Base-by-base conservation (phyloP, 2,888 invertebrate genomes). In the Muscina levida region DNA sequence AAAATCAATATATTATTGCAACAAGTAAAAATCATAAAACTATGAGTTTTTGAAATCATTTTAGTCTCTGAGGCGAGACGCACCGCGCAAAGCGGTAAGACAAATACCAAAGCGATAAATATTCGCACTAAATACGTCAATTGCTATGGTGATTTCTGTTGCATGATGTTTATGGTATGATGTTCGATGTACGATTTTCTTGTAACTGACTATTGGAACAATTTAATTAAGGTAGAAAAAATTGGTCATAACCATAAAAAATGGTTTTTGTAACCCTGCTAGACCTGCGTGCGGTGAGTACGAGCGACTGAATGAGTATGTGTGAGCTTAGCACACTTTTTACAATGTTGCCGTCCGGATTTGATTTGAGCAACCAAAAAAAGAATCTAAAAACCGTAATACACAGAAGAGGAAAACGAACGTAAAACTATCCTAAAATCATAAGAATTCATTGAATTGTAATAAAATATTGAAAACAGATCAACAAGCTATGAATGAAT, bases 141-240 rank as follows among this genome's bases (percentile, higher is more conserved):
- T 53, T 22, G 13, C 39, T 66, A 77, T 77, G 66, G 71, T 71
- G 76, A 77, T 71, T 77, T 77, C 11, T 19, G 17, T 37, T 31
- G 8, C 24, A 53, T 11, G n/a, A 53, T 56, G 24, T 57, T 77
- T 77, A 77, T 72, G 77, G 31, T 22, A 57, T 72, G 51, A 57
- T 67, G 48, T 31, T 67, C 67, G 51, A 67, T 67, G 48, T 51
- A 75, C 68, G 42, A 48, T 3, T 31, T 31, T 42, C 19, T 11
- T 77, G 74, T 77, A 74, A 68, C 6, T 53, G 39, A 67, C 48
- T 62, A 51, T 70, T 80, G 31, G 24, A 80, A 77, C 80, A 80
- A 81, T 77, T 81, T 81, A 81, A 81, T 81, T 81, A 77, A 74
- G 67, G 77, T 22, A 51, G n/a, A n/a, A 59, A n/a, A 62, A 37